phyloP scores from a whole-genome alignment of 2,113 vertebrate species.

The Hylia prasina region DNA sequence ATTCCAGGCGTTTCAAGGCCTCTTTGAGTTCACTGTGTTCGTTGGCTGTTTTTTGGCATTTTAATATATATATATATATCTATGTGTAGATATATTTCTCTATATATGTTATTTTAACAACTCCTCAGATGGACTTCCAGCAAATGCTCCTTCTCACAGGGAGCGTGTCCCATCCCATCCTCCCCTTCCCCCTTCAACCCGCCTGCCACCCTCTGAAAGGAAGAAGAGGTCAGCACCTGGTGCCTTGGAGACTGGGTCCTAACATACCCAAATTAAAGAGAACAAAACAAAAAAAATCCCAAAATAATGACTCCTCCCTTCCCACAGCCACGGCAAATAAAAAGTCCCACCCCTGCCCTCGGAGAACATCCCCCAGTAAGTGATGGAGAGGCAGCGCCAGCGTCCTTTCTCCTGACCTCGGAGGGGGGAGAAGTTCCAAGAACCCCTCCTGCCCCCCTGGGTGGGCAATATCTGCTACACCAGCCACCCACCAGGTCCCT shows the following conservation, averaged over 20 bases:
- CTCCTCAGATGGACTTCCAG: not conserved
- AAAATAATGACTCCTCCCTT: not conserved
- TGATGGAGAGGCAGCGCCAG: not conserved
- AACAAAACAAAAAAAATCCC: not conserved
- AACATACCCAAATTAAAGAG: not conserved
- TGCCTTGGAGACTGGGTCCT: not conserved
- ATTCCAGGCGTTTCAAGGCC: conserved; percentile 58
- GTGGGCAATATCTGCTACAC: not conserved
- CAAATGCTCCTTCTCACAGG: not conserved
- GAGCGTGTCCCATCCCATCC: not conserved
- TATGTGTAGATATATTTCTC: no score
- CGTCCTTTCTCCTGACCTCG: not conserved
- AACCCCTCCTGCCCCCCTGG: not conserved
- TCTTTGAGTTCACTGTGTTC: conserved; percentile 31
- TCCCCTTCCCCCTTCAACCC: not conserved
- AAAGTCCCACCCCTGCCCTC: not conserved
- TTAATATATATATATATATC: conserved; percentile 25
- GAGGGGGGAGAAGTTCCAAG: not conserved
- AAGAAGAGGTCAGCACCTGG: conserved; percentile 35
- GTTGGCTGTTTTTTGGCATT: conserved; percentile 61
- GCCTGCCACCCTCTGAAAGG: not conserved
- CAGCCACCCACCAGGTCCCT: not conserved
- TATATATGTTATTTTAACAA: no score
- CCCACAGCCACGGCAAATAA: not conserved
- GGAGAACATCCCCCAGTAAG: not conserved